These are phyloP conservation scores for Notodonta ziczac DNA, from an alignment of 2,888 invertebrate species.

Conservation along the genomic window DNA sequence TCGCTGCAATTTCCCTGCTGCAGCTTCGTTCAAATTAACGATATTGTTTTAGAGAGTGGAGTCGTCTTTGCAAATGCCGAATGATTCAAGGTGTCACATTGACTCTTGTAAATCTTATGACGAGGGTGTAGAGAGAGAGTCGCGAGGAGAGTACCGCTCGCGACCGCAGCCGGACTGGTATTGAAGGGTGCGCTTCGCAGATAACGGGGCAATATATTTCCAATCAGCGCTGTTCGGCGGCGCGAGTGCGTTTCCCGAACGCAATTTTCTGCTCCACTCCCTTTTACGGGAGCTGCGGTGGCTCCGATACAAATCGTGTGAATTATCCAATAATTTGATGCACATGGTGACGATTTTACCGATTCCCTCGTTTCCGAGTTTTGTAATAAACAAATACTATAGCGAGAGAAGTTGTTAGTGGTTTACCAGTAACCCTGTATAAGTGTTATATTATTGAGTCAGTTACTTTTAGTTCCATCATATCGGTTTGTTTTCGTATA, in stretches of 20 bases:
- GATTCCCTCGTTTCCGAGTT: no score
- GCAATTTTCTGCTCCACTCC: slow-evolving; percentile 55
- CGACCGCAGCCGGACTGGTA: not conserved
- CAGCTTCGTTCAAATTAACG: not conserved
- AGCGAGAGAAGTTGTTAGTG: no score
- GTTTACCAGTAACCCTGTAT: no score
- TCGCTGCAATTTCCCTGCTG: not conserved
- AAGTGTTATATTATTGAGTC: no score
- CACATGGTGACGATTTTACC: not conserved
- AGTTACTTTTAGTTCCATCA: no score
- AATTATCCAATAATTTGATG: not conserved
- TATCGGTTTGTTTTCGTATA: no score
- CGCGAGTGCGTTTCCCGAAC: slow-evolving; percentile 56
- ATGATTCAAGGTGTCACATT: no score
- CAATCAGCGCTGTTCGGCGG: slow-evolving; percentile 61
- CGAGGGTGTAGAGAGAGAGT: not conserved
- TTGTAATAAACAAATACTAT: no score
- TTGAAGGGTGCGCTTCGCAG: slow-evolving; percentile 30
- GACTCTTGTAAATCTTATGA: no score
- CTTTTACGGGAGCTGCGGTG: not conserved
- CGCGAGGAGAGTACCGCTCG: no score
- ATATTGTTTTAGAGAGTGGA: not conserved
- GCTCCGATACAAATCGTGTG: not conserved
- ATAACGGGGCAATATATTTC: slow-evolving; percentile 56
- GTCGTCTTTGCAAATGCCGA: not conserved